Conservation (phyloP, 1,140 invertebrate genomes). For the Laodelphax striatellus region DNA sequence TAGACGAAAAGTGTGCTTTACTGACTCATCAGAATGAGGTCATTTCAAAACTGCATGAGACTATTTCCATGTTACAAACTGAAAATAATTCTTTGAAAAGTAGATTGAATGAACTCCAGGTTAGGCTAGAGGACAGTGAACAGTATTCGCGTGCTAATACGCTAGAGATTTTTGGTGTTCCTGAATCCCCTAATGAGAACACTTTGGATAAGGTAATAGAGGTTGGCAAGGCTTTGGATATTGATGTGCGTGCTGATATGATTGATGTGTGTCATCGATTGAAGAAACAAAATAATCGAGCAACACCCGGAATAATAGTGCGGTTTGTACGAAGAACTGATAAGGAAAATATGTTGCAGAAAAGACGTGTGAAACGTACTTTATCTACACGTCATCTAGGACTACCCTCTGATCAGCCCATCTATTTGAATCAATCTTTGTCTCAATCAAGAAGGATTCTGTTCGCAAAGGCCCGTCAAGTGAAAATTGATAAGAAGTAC, state of each 20-base stretch:
- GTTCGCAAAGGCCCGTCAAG: neutral
- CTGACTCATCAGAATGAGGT: too few species aligned
- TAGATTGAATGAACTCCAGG: too few species aligned
- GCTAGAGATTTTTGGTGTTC: too few species aligned
- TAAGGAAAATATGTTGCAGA: constrained; percentile 1
- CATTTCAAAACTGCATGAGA: too few species aligned
- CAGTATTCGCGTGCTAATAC: too few species aligned
- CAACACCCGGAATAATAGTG: neutral
- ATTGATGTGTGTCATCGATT: constrained; percentile 6
- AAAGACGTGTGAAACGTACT: neutral
- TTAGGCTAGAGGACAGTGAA: too few species aligned
- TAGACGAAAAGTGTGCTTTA: too few species aligned
- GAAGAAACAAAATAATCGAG: neutral
- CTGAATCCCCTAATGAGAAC: too few species aligned
- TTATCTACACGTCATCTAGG: constrained; percentile 6
- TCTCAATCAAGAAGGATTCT: neutral
- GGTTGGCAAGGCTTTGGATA: neutral
- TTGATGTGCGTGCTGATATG: neutral
- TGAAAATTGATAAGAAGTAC: neutral
- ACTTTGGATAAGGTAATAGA: neutral
- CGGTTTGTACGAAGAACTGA: constrained; percentile 4
- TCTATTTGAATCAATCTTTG: constrained; percentile 5
- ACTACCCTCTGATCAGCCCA: neutral
- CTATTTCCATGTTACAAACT: too few species aligned
- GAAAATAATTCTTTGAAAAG: too few species aligned